Evolutionary conservation across 2,113 vertebrate genomes (phyloP).

Genomic region (Lagenorhynchus albirostris): DNA sequence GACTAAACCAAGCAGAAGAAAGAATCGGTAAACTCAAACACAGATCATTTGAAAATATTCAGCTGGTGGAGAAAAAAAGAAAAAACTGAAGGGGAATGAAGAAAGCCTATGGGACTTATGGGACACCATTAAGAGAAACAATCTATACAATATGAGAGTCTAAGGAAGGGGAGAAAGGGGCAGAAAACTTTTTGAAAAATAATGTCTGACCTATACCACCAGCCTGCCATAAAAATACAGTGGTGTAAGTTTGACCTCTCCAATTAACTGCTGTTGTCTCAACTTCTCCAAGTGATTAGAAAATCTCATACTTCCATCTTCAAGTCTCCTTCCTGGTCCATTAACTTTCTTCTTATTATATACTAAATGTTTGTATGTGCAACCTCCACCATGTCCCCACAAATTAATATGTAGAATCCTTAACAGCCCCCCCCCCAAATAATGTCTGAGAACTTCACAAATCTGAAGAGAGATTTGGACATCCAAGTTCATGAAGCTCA

Average conservation of each 20-base stretch:
- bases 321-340: neutral
- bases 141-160: neutral
- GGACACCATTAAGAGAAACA: neutral
- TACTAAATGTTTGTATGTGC: neutral
- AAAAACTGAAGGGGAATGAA: neutral
- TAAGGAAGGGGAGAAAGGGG: neutral
- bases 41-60: neutral
- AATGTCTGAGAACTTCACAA: too few relatives aligned
- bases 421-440: too few relatives aligned
- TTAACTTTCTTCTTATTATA: neutral
- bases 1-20: too few relatives aligned
- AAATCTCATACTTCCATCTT: neutral
- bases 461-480: neutral
- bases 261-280: neutral
- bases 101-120: neutral
- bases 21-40: neutral
- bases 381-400: too few relatives aligned
- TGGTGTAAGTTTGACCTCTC: neutral
- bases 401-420: too few relatives aligned
- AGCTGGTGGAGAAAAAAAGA: neutral
- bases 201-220: neutral
- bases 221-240: neutral
- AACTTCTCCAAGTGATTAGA: neutral
- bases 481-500: too few relatives aligned
- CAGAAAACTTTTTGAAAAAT: neutral